Evolutionary conservation across 2,113 vertebrate genomes (phyloP), one percentile per base, ranked within the genome.

Genomic region (Thunnus thynnus): DNA sequence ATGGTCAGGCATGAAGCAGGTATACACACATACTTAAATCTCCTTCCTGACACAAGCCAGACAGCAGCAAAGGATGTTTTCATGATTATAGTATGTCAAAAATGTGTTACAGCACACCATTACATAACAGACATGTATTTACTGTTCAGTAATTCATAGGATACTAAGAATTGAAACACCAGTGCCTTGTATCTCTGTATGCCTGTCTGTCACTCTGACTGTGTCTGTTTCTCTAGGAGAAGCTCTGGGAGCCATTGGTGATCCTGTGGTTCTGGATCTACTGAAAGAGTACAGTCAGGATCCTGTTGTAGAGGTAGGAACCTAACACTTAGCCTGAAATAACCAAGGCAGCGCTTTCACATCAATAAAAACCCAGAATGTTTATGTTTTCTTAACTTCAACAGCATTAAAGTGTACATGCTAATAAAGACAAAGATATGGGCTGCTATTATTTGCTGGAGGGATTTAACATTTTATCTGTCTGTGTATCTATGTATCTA

Each of bases 1-100:
- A 99, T 99, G 97, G 98, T 99, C 78, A 90, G 98, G 36, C 98
- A 99, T 0, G 98, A 99, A 93, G 98, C 98, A 5, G 98, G 98
- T 99, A 88, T 36, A 44, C 16, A 18, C 25, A 61, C 8, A 13
- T 18, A 25, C 36, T 41, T 6, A 3, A 30, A 30, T 30, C 27
- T 30, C 27, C 27, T 30, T 30, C 27, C 27, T 30, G 27, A 9
- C 36, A 41, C 36, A 41, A 41, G 36, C 9, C 36, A 41, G 36
- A 41, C 36, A 41, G 36, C 36, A 41, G 36, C 36, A 41, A 9
- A 30, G 27, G 27, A 30, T 30, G 27, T 30, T 30, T 30, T 30
- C 36, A 41, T 41, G 36, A 41, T 41, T 41, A 9, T 41, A 41
- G 8, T 41, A 10, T 41, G 36, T 41, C 7, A 9, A 41, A 41